Evolutionary conservation across 2,888 invertebrate genomes (phyloP), one percentile per base, ranked within the genome.

Genomic region (Pristionchus exspectatus): DNA sequence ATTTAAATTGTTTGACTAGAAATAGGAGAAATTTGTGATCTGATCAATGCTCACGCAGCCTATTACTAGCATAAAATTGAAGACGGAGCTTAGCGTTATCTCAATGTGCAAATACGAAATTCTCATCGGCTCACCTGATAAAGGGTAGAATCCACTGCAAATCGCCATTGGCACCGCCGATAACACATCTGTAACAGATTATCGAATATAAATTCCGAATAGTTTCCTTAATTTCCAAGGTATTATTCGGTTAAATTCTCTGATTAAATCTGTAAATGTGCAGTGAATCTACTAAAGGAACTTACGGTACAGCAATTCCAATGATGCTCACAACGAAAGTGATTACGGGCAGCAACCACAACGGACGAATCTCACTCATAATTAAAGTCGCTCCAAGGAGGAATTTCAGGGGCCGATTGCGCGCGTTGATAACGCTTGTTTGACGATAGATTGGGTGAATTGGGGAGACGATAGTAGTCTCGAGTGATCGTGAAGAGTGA

Each of bases 81-180:
- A 30, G 0, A 16, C 4, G 33, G 14, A 30, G 30, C 72, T 14
- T 12, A 72, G 14, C 33, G 30, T 33, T 18, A 72, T 69, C 69
- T 4, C 24, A 5, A 4, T 14, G 1, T 16, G 30, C 30, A 72
- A 33, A 30, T 30, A 30, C 33, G 72, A 33, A 33, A 30, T 14
- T 5, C 10, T 0, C 16, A 30, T 1, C 18, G 30, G 4, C 69
- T 50, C 18, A 81, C 81, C 81, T 81, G 24, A 81, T 81, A 33
- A 81, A 81, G 18, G 81, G 81, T 2, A 81, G 50, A 81, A 81
- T 50, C 81, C 50, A 44, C 50, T 81, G 81, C 44, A 81, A 27
- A 50, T 81, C 81, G 24, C 81, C 81, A 14, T 81, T 54, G 16
- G 81, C 81, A 5, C 44, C 81, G 2, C 81, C 81, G n/a, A 81